Percentiles rank a stretch among this genome's conserved stretches.
phyloP scores from a whole-genome alignment of 2,888 invertebrate species.

The Drosophila mercatorum region DNA sequence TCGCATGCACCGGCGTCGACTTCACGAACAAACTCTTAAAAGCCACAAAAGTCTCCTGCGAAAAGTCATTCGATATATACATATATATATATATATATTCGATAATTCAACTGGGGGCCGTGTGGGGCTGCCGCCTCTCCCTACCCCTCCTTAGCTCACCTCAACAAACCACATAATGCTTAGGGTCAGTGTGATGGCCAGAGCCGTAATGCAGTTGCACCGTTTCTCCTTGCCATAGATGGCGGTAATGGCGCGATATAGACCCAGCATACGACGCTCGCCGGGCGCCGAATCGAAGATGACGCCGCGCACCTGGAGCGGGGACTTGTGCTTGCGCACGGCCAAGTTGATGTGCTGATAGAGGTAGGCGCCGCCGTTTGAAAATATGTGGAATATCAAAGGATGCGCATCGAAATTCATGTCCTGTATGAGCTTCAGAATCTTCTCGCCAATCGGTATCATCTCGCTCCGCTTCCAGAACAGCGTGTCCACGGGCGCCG shows the following conservation, averaged over 20 bases:
- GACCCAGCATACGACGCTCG: conserved; percentile 86
- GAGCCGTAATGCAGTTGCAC: conserved; percentile 86
- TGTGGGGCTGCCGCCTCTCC: too few species aligned
- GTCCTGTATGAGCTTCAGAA: conserved; percentile 88
- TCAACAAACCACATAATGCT: conserved; percentile 87
- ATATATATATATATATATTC: too few species aligned
- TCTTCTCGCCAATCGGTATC: conserved; percentile 87
- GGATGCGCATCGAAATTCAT: conserved; percentile 89
- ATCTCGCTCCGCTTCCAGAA: conserved; percentile 88
- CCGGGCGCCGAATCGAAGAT: conserved; percentile 91
- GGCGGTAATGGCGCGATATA: conserved; percentile 87
- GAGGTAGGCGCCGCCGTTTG: conserved; percentile 90
- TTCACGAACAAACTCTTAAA: conserved; percentile 83
- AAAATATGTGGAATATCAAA: conserved; percentile 90
- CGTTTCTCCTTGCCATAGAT: conserved; percentile 87
- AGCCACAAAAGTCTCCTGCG: conserved; percentile 83
- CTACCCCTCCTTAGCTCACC: conserved; percentile 80
- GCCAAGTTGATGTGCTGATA: conserved; percentile 89
- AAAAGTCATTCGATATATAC: too few species aligned
- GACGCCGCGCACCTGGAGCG: conserved; percentile 86
- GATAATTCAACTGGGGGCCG: too few species aligned
- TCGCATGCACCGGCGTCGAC: conserved; percentile 85
- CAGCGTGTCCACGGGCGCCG: conserved; percentile 88
- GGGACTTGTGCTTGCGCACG: conserved; percentile 86
- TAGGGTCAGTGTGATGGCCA: conserved; percentile 85